Evolutionary conservation across 2,113 vertebrate species (phyloP).

Genomic region (Kryptolebias marmoratus): DNA sequence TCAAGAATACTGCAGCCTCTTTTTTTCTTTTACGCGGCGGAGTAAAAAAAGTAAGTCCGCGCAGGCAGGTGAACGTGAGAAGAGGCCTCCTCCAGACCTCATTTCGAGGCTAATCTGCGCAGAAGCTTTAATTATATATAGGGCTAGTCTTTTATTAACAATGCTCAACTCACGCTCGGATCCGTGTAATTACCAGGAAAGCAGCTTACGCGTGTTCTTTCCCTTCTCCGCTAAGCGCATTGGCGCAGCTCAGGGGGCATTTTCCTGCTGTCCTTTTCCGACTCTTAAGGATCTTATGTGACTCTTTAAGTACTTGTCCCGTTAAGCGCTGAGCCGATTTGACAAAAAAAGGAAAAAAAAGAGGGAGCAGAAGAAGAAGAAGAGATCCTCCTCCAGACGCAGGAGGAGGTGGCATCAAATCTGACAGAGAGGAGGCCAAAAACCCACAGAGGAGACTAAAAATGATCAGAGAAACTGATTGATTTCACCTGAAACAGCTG

Average conservation of each 20-base stretch:
- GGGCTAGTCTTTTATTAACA: slow-evolving; percentile 79
- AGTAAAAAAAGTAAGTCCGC: slow-evolving; percentile 16
- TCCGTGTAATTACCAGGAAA: slow-evolving; percentile 84
- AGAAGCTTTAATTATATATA: slow-evolving; percentile 77
- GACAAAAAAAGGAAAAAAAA: slow-evolving; percentile 32
- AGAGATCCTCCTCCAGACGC: slow-evolving; percentile 36
- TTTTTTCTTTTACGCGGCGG: neutral
- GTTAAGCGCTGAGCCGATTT: slow-evolving; percentile 74
- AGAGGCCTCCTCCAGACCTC: slow-evolving; percentile 36
- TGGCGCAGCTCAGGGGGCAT: slow-evolving; percentile 67
- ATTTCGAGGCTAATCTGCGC: slow-evolving; percentile 57
- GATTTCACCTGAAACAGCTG: slow-evolving; percentile 22
- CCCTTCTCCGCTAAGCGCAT: slow-evolving; percentile 79
- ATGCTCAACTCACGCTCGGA: slow-evolving; percentile 66
- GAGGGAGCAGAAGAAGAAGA: slow-evolving; percentile 46
- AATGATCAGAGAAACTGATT: slow-evolving; percentile 16
- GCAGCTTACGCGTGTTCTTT: slow-evolving; percentile 75
- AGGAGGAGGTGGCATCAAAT: slow-evolving; percentile 18
- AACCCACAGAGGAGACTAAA: neutral
- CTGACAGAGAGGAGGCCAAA: slow-evolving; percentile 25
- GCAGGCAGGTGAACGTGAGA: slow-evolving; percentile 54
- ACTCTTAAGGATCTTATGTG: slow-evolving; percentile 70
- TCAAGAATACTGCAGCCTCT: neutral
- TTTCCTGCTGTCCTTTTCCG: slow-evolving; percentile 78
- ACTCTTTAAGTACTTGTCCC: slow-evolving; percentile 76